Base-by-base conservation (phyloP, 2,888 invertebrate species). In the Chrysolina haemoptera region DNA sequence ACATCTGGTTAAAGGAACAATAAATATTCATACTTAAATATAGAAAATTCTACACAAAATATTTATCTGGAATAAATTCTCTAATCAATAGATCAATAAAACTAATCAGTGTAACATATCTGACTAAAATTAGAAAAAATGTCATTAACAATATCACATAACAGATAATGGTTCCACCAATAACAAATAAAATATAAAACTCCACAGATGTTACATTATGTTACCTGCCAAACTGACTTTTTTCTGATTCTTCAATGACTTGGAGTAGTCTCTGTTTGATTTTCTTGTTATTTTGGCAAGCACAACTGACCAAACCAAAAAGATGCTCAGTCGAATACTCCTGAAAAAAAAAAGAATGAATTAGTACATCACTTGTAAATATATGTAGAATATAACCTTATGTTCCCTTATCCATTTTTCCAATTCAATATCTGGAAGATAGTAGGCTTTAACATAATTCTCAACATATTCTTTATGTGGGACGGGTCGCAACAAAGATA, bases 361-460 rank as follows among this genome's bases (percentile, higher is more conserved):
- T 2, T 62, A 16, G 20, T 22, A 41, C 27, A 5, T 35, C 11
- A 35, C 59, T 48, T n/a, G n/a, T 41, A 50, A 9, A 22, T 48
- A 14, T 43, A 40, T 62, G 22, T 46, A 14, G 62, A 69, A 14
- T 18, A 53, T 59, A 66, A 94, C 94, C 74, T 92, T 92, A 85
- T 97, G 95, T 53, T 95, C 94, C 79, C 92, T 91, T 9, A 99
- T 92, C 93, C 98, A 99, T 65, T 93, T 92, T 86, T 98, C 98
- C 50, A 99, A 89, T 69, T 94, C 94, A 75, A 92, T 92, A 82
- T 98, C 94, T 0, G 98, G 96, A 80, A 97, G 90, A 89, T 99
- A 99, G 87, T 95, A 99, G 0, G 98, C 98, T 87, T 99, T 99
- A 0, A 99, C 95, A 85, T 98, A 99, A 70, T 92, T 92, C 88